Conservation (phyloP, 2,888 invertebrate genomes). For the Tipula lateralis region DNA sequence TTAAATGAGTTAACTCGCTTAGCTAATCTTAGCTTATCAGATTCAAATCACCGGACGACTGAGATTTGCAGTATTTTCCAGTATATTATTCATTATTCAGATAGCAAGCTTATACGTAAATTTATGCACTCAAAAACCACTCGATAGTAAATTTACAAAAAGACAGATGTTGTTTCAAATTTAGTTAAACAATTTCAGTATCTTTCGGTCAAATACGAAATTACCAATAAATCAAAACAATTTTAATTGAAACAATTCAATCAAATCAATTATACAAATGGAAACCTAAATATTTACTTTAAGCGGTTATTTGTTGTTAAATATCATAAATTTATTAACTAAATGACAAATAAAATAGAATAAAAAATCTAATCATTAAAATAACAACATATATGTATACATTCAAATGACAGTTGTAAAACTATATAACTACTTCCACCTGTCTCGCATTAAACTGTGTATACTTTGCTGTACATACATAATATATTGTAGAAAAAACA, state of each 20-base stretch:
- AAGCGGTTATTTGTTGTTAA: neutral
- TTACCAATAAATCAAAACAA: neutral
- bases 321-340: neutral
- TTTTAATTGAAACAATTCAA: neutral
- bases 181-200: neutral
- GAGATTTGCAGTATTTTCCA: no score
- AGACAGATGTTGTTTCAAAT: no score
- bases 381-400: neutral
- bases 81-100: no score
- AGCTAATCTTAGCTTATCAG: no score
- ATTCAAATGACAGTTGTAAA: constrained; percentile 24
- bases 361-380: constrained; percentile 6
- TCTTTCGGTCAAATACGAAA: neutral
- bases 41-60: no score
- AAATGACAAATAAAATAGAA: neutral
- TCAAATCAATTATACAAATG: neutral
- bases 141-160: no score
- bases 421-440: constrained; percentile 19
- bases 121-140: no score
- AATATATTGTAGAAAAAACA: neutral
- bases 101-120: no score
- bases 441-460: neutral
- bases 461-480: neutral
- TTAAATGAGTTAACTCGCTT: no score
- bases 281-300: neutral